Conservation (phyloP, 2,797 vertebrate genomes). For the Hephaestus fuliginosus region DNA sequence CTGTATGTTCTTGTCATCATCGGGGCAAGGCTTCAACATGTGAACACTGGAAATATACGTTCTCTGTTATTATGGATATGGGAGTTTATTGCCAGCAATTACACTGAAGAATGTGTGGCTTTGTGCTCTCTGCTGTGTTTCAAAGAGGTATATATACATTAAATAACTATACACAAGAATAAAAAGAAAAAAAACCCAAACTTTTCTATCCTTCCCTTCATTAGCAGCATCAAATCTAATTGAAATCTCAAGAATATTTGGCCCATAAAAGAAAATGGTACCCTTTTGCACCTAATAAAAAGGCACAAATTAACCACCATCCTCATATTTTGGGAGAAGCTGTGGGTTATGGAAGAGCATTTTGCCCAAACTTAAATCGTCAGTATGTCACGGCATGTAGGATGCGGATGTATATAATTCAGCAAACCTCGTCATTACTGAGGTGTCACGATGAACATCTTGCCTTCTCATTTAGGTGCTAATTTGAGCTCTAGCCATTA, state of each 20-base stretch:
- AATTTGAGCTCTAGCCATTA: constrained; percentile 53
- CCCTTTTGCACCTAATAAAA: constrained; percentile 66
- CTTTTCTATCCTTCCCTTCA: constrained; percentile 49
- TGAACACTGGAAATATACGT: constrained; percentile 41
- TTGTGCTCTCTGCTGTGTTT: constrained; percentile 21
- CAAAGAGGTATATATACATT: constrained; percentile 61
- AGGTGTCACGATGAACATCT: constrained; percentile 44
- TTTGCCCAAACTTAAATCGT: constrained; percentile 43
- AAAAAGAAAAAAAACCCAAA: constrained; percentile 8
- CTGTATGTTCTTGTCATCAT: constrained; percentile 38
- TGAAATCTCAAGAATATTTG: constrained; percentile 59
- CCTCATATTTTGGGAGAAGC: constrained; percentile 44
- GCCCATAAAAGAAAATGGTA: constrained; percentile 67
- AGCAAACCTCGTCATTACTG: constrained; percentile 53
- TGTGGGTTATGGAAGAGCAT: constrained; percentile 34
- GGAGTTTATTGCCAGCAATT: constrained; percentile 39
- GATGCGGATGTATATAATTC: constrained; percentile 67
- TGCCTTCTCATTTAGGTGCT: constrained; percentile 51
- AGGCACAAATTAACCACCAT: constrained; percentile 57
- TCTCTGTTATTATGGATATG: constrained; percentile 53
- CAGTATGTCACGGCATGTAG: constrained; percentile 42
- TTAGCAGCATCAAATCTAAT: constrained; percentile 52
- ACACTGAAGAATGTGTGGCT: constrained; percentile 43
- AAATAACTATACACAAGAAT: constrained; percentile 52
- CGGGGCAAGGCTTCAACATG: constrained; percentile 20